These are phyloP conservation scores for Ceriagrion tenellum DNA, from an alignment of 2,888 invertebrate genomes.

Conservation along the genomic window DNA sequence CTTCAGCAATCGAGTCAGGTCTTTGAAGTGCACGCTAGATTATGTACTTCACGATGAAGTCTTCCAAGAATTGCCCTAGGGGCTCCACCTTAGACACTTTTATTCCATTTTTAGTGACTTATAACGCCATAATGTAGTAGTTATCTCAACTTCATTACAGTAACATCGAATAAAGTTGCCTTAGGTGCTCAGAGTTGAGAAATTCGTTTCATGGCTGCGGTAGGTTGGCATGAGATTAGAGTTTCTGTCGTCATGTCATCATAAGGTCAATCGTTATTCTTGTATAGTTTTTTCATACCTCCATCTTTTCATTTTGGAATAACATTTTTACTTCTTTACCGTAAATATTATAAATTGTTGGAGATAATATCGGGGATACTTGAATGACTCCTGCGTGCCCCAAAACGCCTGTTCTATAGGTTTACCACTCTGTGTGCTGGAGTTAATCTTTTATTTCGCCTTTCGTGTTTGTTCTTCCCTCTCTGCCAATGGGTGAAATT, in stretches of 20 bases:
- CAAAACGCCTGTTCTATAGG: no score
- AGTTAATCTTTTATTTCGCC: no score
- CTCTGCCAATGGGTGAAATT: no score
- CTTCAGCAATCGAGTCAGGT: background rate
- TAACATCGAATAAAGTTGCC: background rate
- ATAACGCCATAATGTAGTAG: background rate
- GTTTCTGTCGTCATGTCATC: background rate
- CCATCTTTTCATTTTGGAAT: no score
- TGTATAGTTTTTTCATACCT: background rate
- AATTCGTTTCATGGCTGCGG: background rate
- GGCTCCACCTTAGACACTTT: background rate
- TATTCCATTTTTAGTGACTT: background rate
- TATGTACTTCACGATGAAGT: background rate
- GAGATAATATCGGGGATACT: no score
- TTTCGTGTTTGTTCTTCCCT: no score
- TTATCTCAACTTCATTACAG: background rate
- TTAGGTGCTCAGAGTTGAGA: background rate
- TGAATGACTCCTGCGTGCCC: no score
- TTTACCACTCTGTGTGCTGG: no score
- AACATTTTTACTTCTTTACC: no score
- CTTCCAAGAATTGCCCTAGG: background rate
- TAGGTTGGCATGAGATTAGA: background rate
- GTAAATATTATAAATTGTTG: no score
- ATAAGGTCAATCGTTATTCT: background rate
- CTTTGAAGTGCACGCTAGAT: background rate